Conservation (phyloP, 1,140 invertebrate species). For the Zaprionus taronus region DNA sequence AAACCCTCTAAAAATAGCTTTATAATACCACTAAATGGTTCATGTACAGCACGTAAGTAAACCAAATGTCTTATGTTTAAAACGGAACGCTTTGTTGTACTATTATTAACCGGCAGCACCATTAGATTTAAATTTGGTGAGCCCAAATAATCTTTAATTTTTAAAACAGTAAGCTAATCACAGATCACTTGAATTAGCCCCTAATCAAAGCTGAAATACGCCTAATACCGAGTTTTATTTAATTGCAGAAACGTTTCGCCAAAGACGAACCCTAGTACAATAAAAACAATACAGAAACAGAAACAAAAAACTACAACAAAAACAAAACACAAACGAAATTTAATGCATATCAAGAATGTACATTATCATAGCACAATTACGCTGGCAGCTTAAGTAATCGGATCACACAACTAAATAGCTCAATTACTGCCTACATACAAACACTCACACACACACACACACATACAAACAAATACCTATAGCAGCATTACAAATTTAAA, state of each 20-base stretch:
- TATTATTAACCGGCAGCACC: conserved; percentile 11
- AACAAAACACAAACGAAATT: conserved; percentile 41
- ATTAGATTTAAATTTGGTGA: conserved; percentile 7
- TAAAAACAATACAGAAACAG: conserved; percentile 24
- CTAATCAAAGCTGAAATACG: conserved; percentile 13
- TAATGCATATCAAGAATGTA: conserved; percentile 28
- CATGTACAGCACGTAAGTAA: too few relatives aligned
- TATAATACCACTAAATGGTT: neutral
- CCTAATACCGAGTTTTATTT: conserved; percentile 57
- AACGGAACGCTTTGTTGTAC: conserved; percentile 9
- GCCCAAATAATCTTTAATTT: neutral
- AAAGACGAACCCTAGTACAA: conserved; percentile 59
- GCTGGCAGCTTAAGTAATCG: conserved; percentile 48
- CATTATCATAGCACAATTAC: conserved; percentile 48
- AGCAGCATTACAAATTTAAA: conserved; percentile 15
- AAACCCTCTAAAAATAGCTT: neutral
- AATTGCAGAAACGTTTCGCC: conserved; percentile 69
- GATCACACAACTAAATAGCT: conserved; percentile 48
- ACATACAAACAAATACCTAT: conserved; percentile 4
- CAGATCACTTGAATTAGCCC: conserved; percentile 1
- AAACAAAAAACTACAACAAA: conserved; percentile 46
- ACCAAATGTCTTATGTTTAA: neutral
- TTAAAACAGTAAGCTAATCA: neutral
- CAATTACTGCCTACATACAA: conserved; percentile 22
- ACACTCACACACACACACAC: conserved; percentile 25